Evolutionary conservation across 2,113 vertebrate genomes (phyloP).

Genomic region (Petrocephalus microphthalmus): DNA sequence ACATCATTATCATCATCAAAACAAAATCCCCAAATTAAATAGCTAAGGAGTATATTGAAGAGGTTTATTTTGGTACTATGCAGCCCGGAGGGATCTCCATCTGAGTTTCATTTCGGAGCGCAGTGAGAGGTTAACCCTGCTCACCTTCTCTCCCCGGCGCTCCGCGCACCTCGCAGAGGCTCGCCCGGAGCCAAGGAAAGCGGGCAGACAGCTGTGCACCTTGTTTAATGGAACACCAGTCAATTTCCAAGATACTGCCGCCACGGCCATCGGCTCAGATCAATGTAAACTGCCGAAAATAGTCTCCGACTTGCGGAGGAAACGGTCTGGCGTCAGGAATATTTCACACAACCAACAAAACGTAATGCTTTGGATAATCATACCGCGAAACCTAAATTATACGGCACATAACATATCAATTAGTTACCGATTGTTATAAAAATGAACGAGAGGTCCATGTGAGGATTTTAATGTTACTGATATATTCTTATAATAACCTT

Average conservation of each 20-base stretch:
- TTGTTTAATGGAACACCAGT: slow-evolving; percentile 2
- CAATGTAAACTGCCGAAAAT: not conserved
- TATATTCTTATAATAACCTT: not conserved
- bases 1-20: not conserved
- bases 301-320: not conserved
- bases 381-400: not conserved
- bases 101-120: not conserved
- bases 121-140: not conserved
- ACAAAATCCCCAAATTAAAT: not conserved
- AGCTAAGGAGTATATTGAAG: not conserved
- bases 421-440: not conserved
- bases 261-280: not conserved
- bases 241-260: not conserved
- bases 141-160: not conserved
- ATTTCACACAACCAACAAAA: not conserved
- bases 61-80: not conserved
- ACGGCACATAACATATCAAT: not conserved
- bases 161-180: not conserved
- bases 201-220: not conserved
- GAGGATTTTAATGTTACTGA: not conserved
- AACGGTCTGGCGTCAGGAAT: not conserved
- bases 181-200: not conserved
- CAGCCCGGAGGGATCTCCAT: not conserved
- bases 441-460: not conserved
- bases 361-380: not conserved